Base-by-base conservation (phyloP, 92 coral and sea anemone genomes). In the Montipora capitata region DNA sequence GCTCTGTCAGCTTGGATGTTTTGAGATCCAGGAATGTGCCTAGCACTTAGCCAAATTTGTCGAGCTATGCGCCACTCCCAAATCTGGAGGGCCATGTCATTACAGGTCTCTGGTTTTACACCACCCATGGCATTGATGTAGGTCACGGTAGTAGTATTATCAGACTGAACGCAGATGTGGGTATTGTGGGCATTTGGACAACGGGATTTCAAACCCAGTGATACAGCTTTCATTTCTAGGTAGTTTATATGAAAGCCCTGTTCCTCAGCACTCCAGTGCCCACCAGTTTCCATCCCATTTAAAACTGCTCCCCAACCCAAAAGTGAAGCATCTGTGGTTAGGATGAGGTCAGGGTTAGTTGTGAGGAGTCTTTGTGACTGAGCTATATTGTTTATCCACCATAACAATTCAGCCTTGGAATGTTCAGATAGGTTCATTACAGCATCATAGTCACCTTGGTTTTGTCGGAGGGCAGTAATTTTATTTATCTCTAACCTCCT, bases 11-110 rank as follows among this genome's bases (percentile, higher is more conserved):
- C 93, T 14, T 57, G 73, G 51, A 14, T 56, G 65, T 76, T 90
- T 45, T 70, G 5, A 7, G 54, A 27, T 40, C 94, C 94, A 51
- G 94, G 94, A 10, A 91, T 76, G 80, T 91, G 80, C 18, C 85
- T 74, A 41, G 87, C 82, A 48, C 80, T 89, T 43, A 89, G 67
- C 57, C 87, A 41, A 42, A 89, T 89, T 45, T 83, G 15, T 52
- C 81, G 39, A 27, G 77, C 35, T 64, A 70, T 67, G 73, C 78
- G 52, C 59, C 76, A 89, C 42, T 89, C 59, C 89, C 93, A 83
- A 17, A 89, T 68, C 40, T 89, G 80, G 54, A 51, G 79, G 48
- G 93, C 83, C 68, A 89, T 65, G n/a, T 20, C 80, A 43, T 76
- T 76, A 56, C 80, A 76, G 49, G 17, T 18, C 20, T n/a, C 41